Evolutionary conservation across 2,888 invertebrate genomes (phyloP), one percentile per base, ranked within the genome.

Genomic region (Xanthia togata): DNA sequence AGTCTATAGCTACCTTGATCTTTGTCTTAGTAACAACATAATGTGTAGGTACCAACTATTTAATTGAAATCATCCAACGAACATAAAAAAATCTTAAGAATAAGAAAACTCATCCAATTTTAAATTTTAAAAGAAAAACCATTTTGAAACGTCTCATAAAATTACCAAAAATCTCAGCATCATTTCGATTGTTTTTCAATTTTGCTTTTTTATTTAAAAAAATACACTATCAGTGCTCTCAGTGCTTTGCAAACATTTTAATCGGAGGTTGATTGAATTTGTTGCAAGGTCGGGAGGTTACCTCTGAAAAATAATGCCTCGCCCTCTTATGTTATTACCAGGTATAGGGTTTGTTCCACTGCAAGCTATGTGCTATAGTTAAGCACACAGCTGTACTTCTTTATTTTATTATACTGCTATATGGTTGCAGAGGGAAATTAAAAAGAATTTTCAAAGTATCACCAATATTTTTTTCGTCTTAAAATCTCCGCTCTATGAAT

Each of bases 181-280:
- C 1, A 35, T 59, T 60, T 68, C 35, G 44, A 53, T 44, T 53
- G 35, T 11, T 68, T 73, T 71, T 73, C 47, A 44, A 31, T 59
- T 59, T 57, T 14, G 1, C 23, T 4, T 50, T 67, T 64, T 55
- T n/a, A 31, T 31, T 47, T 6, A 17, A 47, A 70, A 60, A 50
- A 41, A 76, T 55, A 55, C 5, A 44, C 35, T 62, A 38, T 60
- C 31, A 38, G n/a, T 26, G 17, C 12, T 72, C 17, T 47, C 31
- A 44, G 31, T 26, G n/a, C 14, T 72, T 12, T 44, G 12, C 50
- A 67, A 74, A 50, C 60, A 44, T 78, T 78, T 67, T 67, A 78
- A 72, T 71, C 57, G 26, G 31, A 41, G 31, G 14, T 44, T 69
- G 53, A 72, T 78, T 78, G 38, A 74, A 70, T 71, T 67, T 26